phyloP scores from a whole-genome alignment of 1,140 invertebrate genomes.

The Dreissena rostriformis region DNA sequence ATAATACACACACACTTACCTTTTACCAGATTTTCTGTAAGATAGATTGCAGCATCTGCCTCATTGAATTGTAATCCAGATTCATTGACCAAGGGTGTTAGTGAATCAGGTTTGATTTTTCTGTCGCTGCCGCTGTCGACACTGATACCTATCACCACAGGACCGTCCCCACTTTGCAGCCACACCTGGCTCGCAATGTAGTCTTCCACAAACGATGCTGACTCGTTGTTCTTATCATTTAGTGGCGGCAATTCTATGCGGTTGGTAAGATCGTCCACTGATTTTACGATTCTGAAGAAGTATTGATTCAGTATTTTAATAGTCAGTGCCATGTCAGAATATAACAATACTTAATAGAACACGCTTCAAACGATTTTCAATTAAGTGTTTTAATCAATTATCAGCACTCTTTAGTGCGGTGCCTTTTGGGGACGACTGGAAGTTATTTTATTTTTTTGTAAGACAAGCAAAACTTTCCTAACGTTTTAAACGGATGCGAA shows the following conservation, averaged over 20 bases:
- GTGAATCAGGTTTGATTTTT: conserved; percentile 1
- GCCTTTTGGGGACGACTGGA: no score
- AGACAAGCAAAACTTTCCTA: no score
- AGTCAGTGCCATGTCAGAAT: no score
- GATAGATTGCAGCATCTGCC: conserved; percentile 33
- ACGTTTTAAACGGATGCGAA: no score
- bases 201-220: conserved; percentile 15
- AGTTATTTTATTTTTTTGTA: no score
- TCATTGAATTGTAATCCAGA: not conserved
- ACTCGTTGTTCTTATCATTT: not conserved
- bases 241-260: not conserved
- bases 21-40: conserved; percentile 2
- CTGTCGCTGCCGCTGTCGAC: not conserved
- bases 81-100: not conserved
- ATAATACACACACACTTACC: conserved; percentile 1
- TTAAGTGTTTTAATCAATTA: no score
- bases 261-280: conserved; percentile 28
- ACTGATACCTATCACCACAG: conserved; percentile 11
- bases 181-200: conserved; percentile 16
- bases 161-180: conserved; percentile 10
- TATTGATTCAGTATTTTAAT: no score
- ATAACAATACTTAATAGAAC: no score
- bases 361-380: no score
- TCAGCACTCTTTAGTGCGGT: no score
- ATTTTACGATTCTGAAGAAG: conserved; percentile 33